Evolutionary conservation across 2,797 vertebrate genomes (phyloP), one percentile per base, ranked within the genome.

Genomic region (Enteromius trimaculatus): DNA sequence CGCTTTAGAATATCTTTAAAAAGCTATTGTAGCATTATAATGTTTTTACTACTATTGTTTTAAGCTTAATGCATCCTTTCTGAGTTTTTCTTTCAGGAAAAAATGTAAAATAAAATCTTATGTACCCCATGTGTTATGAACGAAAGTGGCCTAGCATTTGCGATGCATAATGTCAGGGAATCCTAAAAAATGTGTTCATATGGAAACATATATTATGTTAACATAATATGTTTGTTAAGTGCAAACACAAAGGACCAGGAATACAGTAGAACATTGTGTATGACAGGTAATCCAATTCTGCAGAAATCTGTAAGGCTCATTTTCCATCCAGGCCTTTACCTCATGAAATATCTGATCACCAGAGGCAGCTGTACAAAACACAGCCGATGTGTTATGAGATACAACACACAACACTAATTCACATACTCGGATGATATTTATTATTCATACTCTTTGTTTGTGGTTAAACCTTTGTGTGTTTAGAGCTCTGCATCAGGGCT

Each of bases 401-500:
- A 4, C 31, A n/a, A 60, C 34, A 60, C 51, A n/a, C 29, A 44
- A 9, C 0, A 6, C 19, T 26, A 42, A 31, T 70, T 70, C 68
- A 44, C n/a, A 26, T n/a, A 11, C 23, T 7, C 1, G 16, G 16
- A 21, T 77, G 21, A 10, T 10, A 6, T 77, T 44, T 47, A 47
- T n/a, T 42, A 14, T 39, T 76, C 23, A 26, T 19, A 10, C 16
- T 58, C n/a, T 29, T 26, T 76, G 37, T 60, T 60, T 76, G 53
- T 60, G 53, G 29, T n/a, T 76, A 49, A 49, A 39, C 9, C 26
- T 85, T 23, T 80, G 55, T 83, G 13, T 79, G 58, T 65, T 68
- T 89, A 99, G 98, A 88, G 98, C 96, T 39, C 95, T 99, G 83
- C 94, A 94, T 88, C 96, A 97, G 37, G 98, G 98, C 13, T 99